Conservation (phyloP, 2,888 invertebrate species). For the Eristalis pertinax region DNA sequence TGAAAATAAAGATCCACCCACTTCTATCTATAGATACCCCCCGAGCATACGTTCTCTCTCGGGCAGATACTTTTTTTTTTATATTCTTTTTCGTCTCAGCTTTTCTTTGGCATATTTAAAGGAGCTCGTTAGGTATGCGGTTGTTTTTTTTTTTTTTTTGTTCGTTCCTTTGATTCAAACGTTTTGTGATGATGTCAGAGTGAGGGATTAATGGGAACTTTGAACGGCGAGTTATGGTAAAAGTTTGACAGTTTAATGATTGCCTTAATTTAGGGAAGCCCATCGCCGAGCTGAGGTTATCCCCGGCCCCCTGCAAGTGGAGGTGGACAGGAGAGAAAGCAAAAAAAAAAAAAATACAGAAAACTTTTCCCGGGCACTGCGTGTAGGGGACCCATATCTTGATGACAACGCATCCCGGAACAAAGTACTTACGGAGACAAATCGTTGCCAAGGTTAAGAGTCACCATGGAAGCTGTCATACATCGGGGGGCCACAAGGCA, state of each 20-base stretch:
- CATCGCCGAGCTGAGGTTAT: not conserved
- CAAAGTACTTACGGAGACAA: not conserved
- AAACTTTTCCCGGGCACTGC: not conserved
- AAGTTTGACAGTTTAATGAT: constrained; percentile 39
- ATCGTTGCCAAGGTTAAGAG: not conserved
- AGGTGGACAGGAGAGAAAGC: not conserved
- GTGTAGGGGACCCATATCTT: not conserved
- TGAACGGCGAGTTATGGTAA: not conserved
- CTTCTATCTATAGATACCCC: not conserved
- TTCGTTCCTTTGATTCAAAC: not conserved
- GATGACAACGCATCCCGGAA: not conserved
- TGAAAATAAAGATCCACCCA: constrained; percentile 5
- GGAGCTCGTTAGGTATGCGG: constrained; percentile 28
- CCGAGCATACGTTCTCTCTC: not conserved
- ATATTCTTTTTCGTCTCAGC: no score
- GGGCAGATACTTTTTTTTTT: not conserved
- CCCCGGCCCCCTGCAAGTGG: not conserved
- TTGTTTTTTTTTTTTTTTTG: not conserved
- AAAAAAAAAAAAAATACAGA: no score
- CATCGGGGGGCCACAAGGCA: not conserved
- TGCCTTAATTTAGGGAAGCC: constrained; percentile 21
- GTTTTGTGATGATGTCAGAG: constrained; percentile 15
- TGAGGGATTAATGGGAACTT: constrained; percentile 35
- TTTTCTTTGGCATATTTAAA: constrained; percentile 11
- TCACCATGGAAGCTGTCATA: not conserved